These are phyloP conservation scores for Pantherophis guttatus DNA, from an alignment of 2,113 vertebrate species.

Conservation along the genomic window DNA sequence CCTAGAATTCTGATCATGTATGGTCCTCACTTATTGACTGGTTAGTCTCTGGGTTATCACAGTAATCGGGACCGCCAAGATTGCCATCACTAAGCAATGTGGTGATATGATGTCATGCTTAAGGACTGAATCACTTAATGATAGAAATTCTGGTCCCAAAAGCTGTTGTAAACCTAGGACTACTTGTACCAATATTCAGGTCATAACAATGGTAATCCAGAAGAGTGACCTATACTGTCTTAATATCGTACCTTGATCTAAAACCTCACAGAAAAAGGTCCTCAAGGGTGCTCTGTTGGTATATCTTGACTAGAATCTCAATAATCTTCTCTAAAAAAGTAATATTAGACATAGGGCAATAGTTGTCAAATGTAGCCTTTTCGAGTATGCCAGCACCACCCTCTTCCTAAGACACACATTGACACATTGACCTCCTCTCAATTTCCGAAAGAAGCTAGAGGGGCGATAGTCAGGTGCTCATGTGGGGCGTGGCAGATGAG, in stretches of 20 bases:
- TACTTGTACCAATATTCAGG: neutral
- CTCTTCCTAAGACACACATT: neutral
- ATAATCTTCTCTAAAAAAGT: neutral
- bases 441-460: neutral
- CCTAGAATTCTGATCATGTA: neutral
- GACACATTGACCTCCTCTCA: neutral
- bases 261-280: neutral
- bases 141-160: neutral
- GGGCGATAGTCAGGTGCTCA: neutral
- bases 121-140: neutral
- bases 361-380: neutral
- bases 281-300: neutral
- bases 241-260: neutral
- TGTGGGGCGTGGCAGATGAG: neutral
- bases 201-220: neutral
- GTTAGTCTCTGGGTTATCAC: neutral
- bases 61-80: neutral
- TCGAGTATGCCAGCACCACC: neutral
- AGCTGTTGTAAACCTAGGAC: neutral
- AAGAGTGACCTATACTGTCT: neutral
- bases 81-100: neutral
- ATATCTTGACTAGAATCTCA: neutral
- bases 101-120: neutral
- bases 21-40: neutral
- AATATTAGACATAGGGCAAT: neutral